Evolutionary conservation across 1,140 invertebrate species (phyloP).

Genomic region (Sitobion miscanthi): DNA sequence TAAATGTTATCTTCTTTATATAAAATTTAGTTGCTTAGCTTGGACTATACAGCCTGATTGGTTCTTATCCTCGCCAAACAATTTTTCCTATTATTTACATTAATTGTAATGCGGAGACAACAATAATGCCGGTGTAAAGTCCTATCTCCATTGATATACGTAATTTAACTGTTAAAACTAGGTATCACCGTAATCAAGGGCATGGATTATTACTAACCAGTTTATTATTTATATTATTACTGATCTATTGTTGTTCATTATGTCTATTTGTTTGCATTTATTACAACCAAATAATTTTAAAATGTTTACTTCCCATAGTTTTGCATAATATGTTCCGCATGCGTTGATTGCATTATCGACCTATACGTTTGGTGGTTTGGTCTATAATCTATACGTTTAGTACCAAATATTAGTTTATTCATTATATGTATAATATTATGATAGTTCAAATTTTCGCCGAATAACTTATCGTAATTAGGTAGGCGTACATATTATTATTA

Average conservation of each 20-base stretch:
- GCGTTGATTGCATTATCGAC: not conserved
- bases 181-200: no score
- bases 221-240: not conserved
- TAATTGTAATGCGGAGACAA: no score
- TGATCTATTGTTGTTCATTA: not conserved
- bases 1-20: no score
- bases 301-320: not conserved
- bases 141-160: no score
- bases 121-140: no score
- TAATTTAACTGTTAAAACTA: no score
- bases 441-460: not conserved
- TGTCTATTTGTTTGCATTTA: not conserved
- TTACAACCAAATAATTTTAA: not conserved
- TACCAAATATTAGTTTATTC: not conserved
- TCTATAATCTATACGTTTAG: not conserved
- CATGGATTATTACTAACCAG: not conserved
- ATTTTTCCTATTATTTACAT: no score
- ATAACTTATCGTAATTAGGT: not conserved
- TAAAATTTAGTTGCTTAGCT: no score
- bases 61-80: no score
- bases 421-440: not conserved
- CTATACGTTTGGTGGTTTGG: not conserved
- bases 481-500: not conserved
- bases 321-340: not conserved
- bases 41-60: no score